Base-by-base conservation (phyloP, 1,140 invertebrate genomes). In the Pantala flavescens region DNA sequence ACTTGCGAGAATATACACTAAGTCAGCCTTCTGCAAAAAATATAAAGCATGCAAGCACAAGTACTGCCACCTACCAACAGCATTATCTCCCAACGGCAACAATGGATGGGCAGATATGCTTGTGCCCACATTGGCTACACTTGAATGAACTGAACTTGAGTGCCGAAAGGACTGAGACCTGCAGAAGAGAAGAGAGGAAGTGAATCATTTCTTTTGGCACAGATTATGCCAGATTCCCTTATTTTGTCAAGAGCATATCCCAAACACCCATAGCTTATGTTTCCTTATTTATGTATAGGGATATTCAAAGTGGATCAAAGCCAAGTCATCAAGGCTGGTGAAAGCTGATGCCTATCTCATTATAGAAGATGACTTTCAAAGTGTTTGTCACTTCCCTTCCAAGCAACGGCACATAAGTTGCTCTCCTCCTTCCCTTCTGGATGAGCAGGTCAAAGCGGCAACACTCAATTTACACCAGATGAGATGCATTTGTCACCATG, bases 91-190 rank as follows among this genome's bases (percentile, higher is more conserved):
- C 81, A 92, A 88, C 85, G 90, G 90, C 86, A 91, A 89, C 85
- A 91, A 88, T 85, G 90, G 90, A 86, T 91, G 90, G 84, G 90
- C 90, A 85, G 90, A 91, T 85, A 91, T 88, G 87, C 89, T 90
- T 85, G 88, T 87, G 85, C 90, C 88, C 83, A 87, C 84, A 85
- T 86, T 87, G 81, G 86, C 86, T 80, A 85, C 86, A 82, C 86
- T 87, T 79, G 86, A 75, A 85, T 85, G 84, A 84, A 81, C 83
- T 78, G 84, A 84, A 80, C 84, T 84, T 75, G 83, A 82, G 87
- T 90, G 88, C 84, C 90, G 89, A 88, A 91, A 91, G 84, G 90
- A 92, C 85, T 91, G 90, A 86, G 90, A 91, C 90, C 90, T 91
- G 89, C 86, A 87, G 88, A 88, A 87, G 90, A 89, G 88, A 90